Conservation (phyloP, 2,113 vertebrate genomes). For the Okapia johnstoni region DNA sequence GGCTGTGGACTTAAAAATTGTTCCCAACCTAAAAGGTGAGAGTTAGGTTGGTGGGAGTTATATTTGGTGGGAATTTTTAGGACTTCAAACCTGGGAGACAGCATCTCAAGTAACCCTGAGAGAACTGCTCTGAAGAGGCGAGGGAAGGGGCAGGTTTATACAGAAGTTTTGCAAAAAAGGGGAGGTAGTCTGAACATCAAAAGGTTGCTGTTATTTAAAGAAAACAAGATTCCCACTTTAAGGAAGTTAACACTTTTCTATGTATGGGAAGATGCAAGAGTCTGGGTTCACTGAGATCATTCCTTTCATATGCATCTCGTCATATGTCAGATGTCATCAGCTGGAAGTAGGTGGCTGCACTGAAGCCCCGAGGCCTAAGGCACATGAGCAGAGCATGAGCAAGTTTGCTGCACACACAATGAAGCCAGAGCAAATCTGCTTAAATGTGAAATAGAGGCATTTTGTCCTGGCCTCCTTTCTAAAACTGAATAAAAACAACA, state of each 20-base stretch:
- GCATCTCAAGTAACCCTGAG: not conserved
- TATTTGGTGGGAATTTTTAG: not conserved
- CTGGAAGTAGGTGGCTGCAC: not conserved
- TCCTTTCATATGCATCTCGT: not conserved
- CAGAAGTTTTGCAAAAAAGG: not conserved
- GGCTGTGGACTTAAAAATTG: not conserved
- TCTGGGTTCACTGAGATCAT: not conserved
- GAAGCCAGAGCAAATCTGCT: not conserved
- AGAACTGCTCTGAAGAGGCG: not conserved
- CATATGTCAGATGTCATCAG: not conserved
- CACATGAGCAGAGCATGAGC: not conserved
- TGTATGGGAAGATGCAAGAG: not conserved
- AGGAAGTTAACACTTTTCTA: not conserved
- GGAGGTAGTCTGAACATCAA: not conserved
- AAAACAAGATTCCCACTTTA: not conserved
- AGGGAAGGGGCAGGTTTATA: not conserved
- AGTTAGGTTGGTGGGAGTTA: not conserved
- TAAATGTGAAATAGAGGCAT: not conserved
- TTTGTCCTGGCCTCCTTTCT: not conserved
- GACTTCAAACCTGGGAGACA: not conserved
- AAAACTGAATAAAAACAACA: not conserved
- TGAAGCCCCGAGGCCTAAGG: not conserved
- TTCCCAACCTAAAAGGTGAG: not conserved
- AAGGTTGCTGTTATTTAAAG: not conserved
- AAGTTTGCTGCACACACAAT: not conserved